These are phyloP conservation scores for Octopus bimaculoides DNA, from an alignment of 1,140 invertebrate species.

Conservation along the genomic window DNA sequence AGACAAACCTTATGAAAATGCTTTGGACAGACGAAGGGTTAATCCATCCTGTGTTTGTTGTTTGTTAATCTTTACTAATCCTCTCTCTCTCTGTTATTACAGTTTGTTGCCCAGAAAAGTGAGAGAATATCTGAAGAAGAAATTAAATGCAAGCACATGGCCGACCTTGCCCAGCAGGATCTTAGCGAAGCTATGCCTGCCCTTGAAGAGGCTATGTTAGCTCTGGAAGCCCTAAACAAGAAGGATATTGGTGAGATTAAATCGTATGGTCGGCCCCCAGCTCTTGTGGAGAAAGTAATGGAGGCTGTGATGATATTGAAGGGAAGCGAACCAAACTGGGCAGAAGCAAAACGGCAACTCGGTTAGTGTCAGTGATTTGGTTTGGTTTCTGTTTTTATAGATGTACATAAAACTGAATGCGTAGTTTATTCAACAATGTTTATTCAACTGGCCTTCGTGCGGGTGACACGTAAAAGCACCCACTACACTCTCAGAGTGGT, in stretches of 20 bases:
- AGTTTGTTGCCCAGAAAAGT: constrained; percentile 56
- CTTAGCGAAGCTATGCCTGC: constrained; percentile 81
- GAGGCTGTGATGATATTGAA: constrained; percentile 84
- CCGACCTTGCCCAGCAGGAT: constrained; percentile 75
- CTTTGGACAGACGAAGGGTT: too few species aligned
- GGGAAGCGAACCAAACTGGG: constrained; percentile 76
- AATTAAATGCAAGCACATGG: constrained; percentile 73
- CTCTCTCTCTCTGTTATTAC: constrained; percentile 15
- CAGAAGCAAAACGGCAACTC: constrained; percentile 78
- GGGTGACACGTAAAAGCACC: too few species aligned
- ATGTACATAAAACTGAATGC: too few species aligned
- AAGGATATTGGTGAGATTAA: constrained; percentile 85
- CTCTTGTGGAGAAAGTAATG: constrained; percentile 83
- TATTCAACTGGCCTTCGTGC: too few species aligned
- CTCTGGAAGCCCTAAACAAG: constrained; percentile 79
- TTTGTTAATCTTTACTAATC: background rate
- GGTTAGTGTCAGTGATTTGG: constrained; percentile 54
- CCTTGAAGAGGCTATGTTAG: constrained; percentile 76
- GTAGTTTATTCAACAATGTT: too few species aligned
- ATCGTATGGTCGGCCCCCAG: constrained; percentile 78
- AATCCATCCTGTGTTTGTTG: background rate
- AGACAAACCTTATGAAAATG: too few species aligned
- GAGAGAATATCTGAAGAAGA: constrained; percentile 76
- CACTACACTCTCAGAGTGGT: too few species aligned
- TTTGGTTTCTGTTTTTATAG: too few species aligned